Evolutionary conservation across 2,113 vertebrate species (phyloP).

Genomic region (Siniperca knerii): DNA sequence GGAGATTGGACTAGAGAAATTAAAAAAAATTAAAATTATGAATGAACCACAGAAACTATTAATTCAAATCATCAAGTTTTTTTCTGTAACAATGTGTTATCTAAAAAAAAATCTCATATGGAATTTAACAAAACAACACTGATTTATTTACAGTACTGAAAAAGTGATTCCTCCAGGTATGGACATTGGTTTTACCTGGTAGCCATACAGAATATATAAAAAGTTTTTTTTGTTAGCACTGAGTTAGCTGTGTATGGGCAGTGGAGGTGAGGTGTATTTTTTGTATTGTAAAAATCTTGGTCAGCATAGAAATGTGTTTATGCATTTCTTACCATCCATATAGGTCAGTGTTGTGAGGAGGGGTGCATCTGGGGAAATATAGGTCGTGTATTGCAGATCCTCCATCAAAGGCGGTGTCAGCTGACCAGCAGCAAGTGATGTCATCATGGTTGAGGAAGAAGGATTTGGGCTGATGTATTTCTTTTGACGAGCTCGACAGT

Average conservation of each 20-base stretch:
- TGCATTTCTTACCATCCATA: conserved; percentile 90
- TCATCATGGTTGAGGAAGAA: conserved; percentile 84
- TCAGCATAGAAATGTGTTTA: background rate
- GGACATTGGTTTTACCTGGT: background rate
- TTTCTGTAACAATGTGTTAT: background rate
- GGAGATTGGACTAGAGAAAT: conserved; percentile 76
- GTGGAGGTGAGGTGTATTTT: background rate
- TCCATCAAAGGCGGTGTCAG: conserved; percentile 92
- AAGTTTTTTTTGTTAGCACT: background rate
- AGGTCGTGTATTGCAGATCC: conserved; percentile 93
- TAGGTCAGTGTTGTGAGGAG: conserved; percentile 93
- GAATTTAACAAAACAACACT: background rate
- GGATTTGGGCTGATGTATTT: conserved; percentile 93
- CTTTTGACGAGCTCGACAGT: conserved; percentile 98
- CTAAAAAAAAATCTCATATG: background rate
- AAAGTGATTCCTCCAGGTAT: background rate
- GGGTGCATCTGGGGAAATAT: conserved; percentile 89
- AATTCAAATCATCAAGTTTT: background rate
- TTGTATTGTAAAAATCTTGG: too few relatives aligned
- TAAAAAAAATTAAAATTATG: background rate
- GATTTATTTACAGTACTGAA: background rate
- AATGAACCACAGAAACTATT: background rate
- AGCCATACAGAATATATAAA: background rate
- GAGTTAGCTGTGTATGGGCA: background rate
- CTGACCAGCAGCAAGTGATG: conserved; percentile 87